Percentiles rank a stretch among this genome's conserved stretches.
Evolutionary conservation across 2,888 invertebrate genomes (phyloP).

Genomic region (Pachymerium ferrugineum): DNA sequence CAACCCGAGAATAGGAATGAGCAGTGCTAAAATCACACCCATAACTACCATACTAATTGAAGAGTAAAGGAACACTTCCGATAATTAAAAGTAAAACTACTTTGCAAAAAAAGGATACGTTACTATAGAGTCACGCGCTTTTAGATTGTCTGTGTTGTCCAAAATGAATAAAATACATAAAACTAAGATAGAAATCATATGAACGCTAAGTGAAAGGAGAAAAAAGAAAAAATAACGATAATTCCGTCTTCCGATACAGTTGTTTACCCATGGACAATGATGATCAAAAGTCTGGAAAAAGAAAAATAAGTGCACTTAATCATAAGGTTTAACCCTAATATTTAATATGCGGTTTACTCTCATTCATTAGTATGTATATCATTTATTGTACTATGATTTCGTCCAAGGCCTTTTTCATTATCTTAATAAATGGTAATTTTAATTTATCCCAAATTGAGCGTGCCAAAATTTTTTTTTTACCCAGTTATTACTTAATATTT

Average conservation of each 20-base stretch:
- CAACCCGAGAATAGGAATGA: constrained; percentile 94
- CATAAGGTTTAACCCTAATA: too few relatives aligned
- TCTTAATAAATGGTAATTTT: too few relatives aligned
- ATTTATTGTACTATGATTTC: too few relatives aligned
- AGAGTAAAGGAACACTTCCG: not conserved
- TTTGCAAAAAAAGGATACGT: constrained; percentile 43
- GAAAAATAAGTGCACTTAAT: too few relatives aligned
- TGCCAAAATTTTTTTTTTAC: too few relatives aligned
- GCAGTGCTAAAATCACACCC: constrained; percentile 81
- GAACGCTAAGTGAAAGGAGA: constrained; percentile 88
- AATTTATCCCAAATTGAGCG: too few relatives aligned
- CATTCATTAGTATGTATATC: too few relatives aligned
- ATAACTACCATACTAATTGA: constrained; percentile 72
- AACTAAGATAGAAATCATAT: constrained; percentile 96
- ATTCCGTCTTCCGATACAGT: constrained; percentile 93
- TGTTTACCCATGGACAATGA: constrained; percentile 98
- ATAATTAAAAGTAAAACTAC: not conserved
- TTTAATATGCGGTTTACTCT: too few relatives aligned
- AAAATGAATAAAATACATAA: constrained; percentile 89
- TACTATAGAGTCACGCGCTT: constrained; percentile 69
- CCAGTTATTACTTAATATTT: too few relatives aligned
- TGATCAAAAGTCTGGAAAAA: constrained; percentile 93
- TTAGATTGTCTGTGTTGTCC: constrained; percentile 71
- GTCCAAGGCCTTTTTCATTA: too few relatives aligned
- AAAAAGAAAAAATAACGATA: constrained; percentile 99